Evolutionary conservation across 2,113 vertebrate species (phyloP), one percentile per base, ranked within the genome.

Genomic region (Rhinopithecus roxellana): DNA sequence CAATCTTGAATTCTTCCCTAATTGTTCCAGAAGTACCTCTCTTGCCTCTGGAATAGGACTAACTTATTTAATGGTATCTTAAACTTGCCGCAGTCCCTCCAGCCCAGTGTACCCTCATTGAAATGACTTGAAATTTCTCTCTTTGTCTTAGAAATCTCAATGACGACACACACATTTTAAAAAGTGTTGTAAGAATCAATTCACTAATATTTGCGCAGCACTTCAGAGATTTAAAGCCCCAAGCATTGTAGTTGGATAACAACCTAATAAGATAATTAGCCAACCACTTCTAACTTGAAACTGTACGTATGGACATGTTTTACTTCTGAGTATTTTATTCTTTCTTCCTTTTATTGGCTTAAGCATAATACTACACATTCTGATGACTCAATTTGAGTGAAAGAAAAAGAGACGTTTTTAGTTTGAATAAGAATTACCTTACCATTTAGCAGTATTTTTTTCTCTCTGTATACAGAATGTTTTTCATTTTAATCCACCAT

Each of bases 401-500:
- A 95, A 98, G 86, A 97, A 97, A 97, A 83, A 98, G 75, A 70
- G 90, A 96, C 30, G 90, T 94, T 89, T 97, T 98, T 11, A 14
- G 95, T 98, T 98, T 98, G 98, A 91, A 61, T 91, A 98, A 97
- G 98, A 98, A 98, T 98, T 98, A 98, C 96, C 94, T 72, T 95
- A 74, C 97, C 97, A 86, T 96, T 98, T 97, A 95, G 97, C 30
- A 97, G 96, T 96, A 98, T 81, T 95, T 38, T 97, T 95, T 98
- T 93, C 97, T 97, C 75, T 90, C 86, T 35, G 55, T 55, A 80
- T 55, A 91, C 88, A 98, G 96, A 97, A 96, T 10, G 61, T 59
- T 98, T 97, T 98, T 82, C 87, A 93, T 97, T 97, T 96, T 27
- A 98, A 97, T 94, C 97, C 22, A 35, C 81, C 90, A 85, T 97